phyloP scores from a whole-genome alignment of 64 coral and sea anemone genomes.

The Anthopleura sola region DNA sequence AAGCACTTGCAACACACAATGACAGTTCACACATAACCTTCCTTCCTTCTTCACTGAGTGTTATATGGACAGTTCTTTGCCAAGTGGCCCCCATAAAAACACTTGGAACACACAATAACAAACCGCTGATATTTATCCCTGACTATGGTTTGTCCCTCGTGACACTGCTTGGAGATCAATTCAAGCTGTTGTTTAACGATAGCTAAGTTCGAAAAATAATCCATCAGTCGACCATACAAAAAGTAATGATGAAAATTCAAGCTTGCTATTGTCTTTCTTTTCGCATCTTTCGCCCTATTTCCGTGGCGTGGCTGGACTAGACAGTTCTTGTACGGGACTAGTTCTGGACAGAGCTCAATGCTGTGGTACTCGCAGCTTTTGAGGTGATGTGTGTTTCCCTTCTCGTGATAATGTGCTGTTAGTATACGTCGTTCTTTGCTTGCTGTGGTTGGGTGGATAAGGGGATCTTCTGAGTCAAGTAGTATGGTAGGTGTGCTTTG shows the following conservation, averaged over 20 bases:
- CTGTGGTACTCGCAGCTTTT: constrained; percentile 32
- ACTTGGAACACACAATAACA: constrained; percentile 25
- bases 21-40: not conserved
- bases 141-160: constrained; percentile 13
- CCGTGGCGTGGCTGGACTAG: not conserved
- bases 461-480: constrained; percentile 17
- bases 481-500: constrained; percentile 14
- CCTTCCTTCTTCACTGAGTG: not conserved
- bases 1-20: constrained; percentile 22
- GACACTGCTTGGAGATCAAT: constrained; percentile 24
- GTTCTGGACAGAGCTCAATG: constrained; percentile 26
- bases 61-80: constrained; percentile 22
- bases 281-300: not conserved
- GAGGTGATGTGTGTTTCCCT: not conserved
- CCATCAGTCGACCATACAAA: constrained; percentile 16
- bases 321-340: constrained; percentile 16
- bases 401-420: constrained; percentile 8
- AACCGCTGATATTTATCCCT: constrained; percentile 28
- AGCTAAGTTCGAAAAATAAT: constrained; percentile 10
- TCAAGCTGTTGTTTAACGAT: constrained; percentile 28
- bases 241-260: constrained; percentile 27
- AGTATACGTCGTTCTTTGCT: constrained; percentile 21
- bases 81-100: constrained; percentile 22
- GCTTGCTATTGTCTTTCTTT: not conserved
- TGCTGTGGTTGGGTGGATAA: constrained; percentile 4